These are phyloP conservation scores for Panagrolaimus sp. DNA, from an alignment of 1,140 invertebrate genomes.

Conservation along the genomic window DNA sequence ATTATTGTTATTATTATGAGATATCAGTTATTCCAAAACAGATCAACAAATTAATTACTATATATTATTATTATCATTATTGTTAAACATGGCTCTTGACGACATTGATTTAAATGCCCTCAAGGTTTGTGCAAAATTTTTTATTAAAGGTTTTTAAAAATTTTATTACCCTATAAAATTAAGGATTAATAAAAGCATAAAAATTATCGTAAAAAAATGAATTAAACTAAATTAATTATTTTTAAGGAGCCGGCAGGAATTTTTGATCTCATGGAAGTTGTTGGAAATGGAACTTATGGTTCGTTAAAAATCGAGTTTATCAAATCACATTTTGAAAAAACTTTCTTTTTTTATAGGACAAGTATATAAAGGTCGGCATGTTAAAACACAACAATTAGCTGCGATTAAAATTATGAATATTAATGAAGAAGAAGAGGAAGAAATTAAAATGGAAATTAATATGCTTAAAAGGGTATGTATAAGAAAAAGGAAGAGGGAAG, in stretches of 20 bases:
- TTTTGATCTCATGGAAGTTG: conserved; percentile 98
- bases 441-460: conserved; percentile 99
- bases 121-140: conserved; percentile 5
- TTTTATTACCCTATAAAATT: not conserved
- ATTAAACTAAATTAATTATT: conserved; percentile 1
- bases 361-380: conserved; percentile 82
- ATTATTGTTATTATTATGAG: too few relatives aligned
- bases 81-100: conserved; percentile 13
- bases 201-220: not conserved
- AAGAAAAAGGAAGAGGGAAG: too few relatives aligned
- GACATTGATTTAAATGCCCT: conserved; percentile 19
- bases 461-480: conserved; percentile 77
- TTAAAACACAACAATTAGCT: conserved; percentile 95
- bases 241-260: conserved; percentile 97
- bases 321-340: not conserved
- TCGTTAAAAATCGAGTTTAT: conserved; percentile 87
- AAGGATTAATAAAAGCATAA: not conserved
- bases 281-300: conserved; percentile 99
- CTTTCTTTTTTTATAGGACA: conserved; percentile 15
- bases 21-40: not conserved
- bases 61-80: too few relatives aligned
- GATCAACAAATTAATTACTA: not conserved
- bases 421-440: conserved; percentile 98
- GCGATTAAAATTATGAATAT: conserved; percentile 99
- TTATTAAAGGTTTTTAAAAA: too few relatives aligned